Evolutionary conservation across 2,113 vertebrate species (phyloP).

Genomic region (Rhinolophus ferrumequinum): DNA sequence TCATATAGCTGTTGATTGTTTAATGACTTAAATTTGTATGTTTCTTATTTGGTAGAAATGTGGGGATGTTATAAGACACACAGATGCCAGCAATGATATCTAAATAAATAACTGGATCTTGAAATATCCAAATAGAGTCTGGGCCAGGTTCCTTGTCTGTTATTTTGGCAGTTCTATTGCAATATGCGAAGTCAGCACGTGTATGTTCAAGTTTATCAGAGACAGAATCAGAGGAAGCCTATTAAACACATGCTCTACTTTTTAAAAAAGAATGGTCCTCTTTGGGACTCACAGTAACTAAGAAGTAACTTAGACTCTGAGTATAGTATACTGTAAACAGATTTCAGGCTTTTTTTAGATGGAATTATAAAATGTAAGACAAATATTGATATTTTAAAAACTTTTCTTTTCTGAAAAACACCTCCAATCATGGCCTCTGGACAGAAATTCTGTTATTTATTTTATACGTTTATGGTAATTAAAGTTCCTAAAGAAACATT

Average conservation of each 20-base stretch:
- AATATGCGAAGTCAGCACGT: background rate
- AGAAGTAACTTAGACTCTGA: conserved; percentile 41
- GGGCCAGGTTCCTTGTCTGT: conserved; percentile 8
- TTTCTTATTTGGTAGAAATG: conserved; percentile 3
- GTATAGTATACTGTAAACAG: conserved; percentile 52
- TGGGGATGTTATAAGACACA: background rate
- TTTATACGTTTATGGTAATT: conserved; percentile 80
- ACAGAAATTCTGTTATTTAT: conserved; percentile 81
- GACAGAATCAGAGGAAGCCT: conserved; percentile 1
- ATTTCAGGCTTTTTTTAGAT: conserved; percentile 41
- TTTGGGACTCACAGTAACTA: background rate
- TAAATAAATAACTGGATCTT: conserved; percentile 47
- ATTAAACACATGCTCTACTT: background rate
- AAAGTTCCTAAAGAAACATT: conserved; percentile 75
- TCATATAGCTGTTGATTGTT: background rate
- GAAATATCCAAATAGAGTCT: conserved; percentile 57
- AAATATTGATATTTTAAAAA: conserved; percentile 58
- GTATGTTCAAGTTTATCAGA: conserved; percentile 26
- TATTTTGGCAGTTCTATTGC: conserved; percentile 30
- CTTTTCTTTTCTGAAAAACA: conserved; percentile 68
- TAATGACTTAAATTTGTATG: conserved; percentile 14
- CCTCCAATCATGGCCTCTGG: conserved; percentile 82
- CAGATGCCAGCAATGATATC: background rate
- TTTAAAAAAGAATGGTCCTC: background rate
- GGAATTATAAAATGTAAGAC: conserved; percentile 22